Evolutionary conservation across 2,888 invertebrate species (phyloP).

Genomic region (Cheilosia urbana): DNA sequence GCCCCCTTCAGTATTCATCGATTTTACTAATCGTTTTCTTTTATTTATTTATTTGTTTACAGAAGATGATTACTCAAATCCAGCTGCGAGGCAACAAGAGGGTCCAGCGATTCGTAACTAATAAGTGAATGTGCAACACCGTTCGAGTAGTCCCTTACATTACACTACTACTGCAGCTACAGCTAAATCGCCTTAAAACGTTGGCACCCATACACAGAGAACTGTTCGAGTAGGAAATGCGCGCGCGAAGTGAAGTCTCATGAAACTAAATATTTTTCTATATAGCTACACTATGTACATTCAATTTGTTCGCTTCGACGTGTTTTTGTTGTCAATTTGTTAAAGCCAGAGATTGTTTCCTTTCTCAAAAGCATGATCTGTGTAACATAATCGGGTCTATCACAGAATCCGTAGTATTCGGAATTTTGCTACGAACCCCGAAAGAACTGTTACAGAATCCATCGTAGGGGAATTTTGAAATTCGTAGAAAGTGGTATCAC

Average conservation of each 20-base stretch:
- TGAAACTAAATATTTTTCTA: constrained; percentile 61
- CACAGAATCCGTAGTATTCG: too few relatives aligned
- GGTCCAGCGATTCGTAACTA: constrained; percentile 85
- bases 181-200: constrained; percentile 27
- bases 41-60: constrained; percentile 83
- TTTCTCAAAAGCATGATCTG: constrained; percentile 19
- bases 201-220: constrained; percentile 29
- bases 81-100: constrained; percentile 83
- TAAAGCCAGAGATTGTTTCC: constrained; percentile 16
- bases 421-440: too few relatives aligned
- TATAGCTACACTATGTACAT: constrained; percentile 26
- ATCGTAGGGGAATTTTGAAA: too few relatives aligned
- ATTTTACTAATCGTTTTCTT: not conserved
- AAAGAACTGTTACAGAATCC: too few relatives aligned
- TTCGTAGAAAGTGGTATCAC: too few relatives aligned
- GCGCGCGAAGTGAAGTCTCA: constrained; percentile 21
- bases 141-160: constrained; percentile 3
- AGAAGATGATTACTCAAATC: constrained; percentile 85
- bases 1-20: not conserved
- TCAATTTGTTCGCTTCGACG: constrained; percentile 39
- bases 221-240: constrained; percentile 44
- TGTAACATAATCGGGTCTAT: too few relatives aligned
- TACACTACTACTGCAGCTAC: constrained; percentile 16
- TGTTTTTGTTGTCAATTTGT: constrained; percentile 37
- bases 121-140: constrained; percentile 6